These are phyloP conservation scores for Drosophila arawakana DNA, from an alignment of 1,140 invertebrate genomes.

Conservation along the genomic window DNA sequence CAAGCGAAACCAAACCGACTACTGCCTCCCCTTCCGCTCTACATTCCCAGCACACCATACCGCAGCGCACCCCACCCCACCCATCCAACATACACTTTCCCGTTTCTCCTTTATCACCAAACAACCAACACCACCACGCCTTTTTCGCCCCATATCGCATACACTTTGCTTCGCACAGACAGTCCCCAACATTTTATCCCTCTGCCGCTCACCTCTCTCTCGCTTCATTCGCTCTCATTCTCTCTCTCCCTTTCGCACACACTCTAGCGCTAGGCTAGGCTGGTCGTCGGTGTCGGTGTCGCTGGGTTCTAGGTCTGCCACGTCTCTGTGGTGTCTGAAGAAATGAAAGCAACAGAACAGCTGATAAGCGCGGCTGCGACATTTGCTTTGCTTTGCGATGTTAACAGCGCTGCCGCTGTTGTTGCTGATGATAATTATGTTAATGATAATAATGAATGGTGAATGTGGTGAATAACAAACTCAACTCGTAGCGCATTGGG, in stretches of 20 bases:
- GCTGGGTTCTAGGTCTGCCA: constrained; percentile 34
- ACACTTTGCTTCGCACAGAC: constrained; percentile 18
- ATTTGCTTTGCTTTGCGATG: constrained; percentile 3
- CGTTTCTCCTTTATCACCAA: constrained; percentile 1
- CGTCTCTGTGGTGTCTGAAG: constrained; percentile 42
- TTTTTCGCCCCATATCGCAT: constrained; percentile 19
- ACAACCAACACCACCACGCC: constrained; percentile 5
- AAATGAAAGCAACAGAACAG: constrained; percentile 46
- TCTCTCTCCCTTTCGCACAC: not conserved
- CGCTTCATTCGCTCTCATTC: not conserved
- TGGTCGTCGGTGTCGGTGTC: constrained; percentile 2
- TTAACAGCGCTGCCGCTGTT: constrained; percentile 8
- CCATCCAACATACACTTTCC: not conserved
- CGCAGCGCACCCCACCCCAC: not conserved
- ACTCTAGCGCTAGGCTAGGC: constrained; percentile 21
- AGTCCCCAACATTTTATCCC: constrained; percentile 5
- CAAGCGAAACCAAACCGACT: constrained; percentile 12
- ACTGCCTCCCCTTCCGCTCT: not conserved
- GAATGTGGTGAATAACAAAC: constrained; percentile 14
- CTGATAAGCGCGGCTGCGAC: constrained; percentile 31
- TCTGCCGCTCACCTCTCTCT: not conserved
- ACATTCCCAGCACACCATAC: not conserved
- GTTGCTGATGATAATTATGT: not conserved
- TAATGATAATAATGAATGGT: not conserved
- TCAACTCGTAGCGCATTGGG: not conserved